Conservation (phyloP, 2,113 vertebrate genomes). For the Lutjanus erythropterus region DNA sequence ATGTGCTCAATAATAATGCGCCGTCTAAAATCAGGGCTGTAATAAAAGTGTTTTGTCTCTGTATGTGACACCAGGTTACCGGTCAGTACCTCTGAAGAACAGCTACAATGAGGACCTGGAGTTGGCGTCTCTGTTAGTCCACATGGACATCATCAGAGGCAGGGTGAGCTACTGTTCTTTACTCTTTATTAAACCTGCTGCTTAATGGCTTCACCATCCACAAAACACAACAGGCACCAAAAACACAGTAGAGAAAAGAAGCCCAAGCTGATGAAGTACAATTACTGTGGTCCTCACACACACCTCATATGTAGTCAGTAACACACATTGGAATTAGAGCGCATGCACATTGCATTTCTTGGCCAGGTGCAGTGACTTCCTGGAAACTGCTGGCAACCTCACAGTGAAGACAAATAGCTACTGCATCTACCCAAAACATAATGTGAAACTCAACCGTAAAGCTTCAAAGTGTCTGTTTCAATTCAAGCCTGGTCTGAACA, state of each 20-base stretch:
- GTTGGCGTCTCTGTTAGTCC: slow-evolving; percentile 93
- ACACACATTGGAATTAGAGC: not conserved
- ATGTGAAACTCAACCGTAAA: not conserved
- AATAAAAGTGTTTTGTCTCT: not conserved
- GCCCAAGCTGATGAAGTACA: not conserved
- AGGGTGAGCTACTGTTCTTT: slow-evolving; percentile 82
- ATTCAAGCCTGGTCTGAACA: too few relatives aligned
- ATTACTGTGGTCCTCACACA: not conserved
- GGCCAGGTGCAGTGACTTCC: not conserved
- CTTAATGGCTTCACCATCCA: not conserved
- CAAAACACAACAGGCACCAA: not conserved
- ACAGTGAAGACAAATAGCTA: not conserved
- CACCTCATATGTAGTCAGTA: not conserved
- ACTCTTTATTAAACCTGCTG: not conserved
- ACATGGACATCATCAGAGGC: slow-evolving; percentile 90
- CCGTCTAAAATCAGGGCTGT: not conserved
- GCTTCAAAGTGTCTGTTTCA: not conserved
- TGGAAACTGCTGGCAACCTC: not conserved
- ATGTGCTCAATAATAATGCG: not conserved
- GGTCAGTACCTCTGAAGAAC: slow-evolving; percentile 97
- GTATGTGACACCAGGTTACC: slow-evolving; percentile 86
- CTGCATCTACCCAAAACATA: not conserved
- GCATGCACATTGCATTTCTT: not conserved
- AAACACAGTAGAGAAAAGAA: not conserved
- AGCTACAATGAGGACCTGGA: slow-evolving; percentile 98